Percentiles rank a stretch among this genome's conserved stretches.
Evolutionary conservation across 1,140 invertebrate genomes (phyloP).

Genomic region (Camponotus pennsylvanicus): DNA sequence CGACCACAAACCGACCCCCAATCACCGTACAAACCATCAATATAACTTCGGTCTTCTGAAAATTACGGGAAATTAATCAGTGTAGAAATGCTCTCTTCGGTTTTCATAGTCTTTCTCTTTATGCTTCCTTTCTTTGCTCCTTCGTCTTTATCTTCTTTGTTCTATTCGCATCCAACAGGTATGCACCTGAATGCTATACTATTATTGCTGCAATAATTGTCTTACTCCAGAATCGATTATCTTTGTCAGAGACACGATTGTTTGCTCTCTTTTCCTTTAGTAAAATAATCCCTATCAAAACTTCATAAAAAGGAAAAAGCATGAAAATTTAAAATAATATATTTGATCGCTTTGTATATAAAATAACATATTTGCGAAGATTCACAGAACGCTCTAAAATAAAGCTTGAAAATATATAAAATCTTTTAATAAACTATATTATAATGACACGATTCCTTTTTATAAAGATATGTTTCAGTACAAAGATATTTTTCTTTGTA

Average conservation of each 20-base stretch:
- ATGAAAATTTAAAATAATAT: background rate
- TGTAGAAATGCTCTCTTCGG: conserved; percentile 54
- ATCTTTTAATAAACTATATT: background rate
- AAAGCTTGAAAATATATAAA: conserved; percentile 5
- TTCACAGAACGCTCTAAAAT: background rate
- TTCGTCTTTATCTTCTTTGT: background rate
- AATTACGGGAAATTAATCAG: conserved; percentile 75
- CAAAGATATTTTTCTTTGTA: background rate
- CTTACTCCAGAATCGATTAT: background rate
- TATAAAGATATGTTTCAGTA: background rate
- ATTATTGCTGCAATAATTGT: conserved; percentile 30
- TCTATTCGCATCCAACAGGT: conserved; percentile 62
- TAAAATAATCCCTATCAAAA: background rate
- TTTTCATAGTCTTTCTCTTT: conserved; percentile 15
- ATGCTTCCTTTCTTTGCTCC: background rate
- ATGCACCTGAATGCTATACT: background rate
- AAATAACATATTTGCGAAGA: background rate
- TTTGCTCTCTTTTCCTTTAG: too few species aligned
- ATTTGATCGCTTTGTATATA: background rate
- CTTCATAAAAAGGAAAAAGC: background rate
- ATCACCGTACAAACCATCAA: conserved; percentile 70
- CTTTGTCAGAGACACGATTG: background rate
- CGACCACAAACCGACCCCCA: conserved; percentile 63
- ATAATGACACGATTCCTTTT: background rate
- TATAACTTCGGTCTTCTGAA: conserved; percentile 67